Evolutionary conservation across 2,113 vertebrate genomes (phyloP), one percentile per base, ranked within the genome.

Genomic region (Ciconia boyciana): DNA sequence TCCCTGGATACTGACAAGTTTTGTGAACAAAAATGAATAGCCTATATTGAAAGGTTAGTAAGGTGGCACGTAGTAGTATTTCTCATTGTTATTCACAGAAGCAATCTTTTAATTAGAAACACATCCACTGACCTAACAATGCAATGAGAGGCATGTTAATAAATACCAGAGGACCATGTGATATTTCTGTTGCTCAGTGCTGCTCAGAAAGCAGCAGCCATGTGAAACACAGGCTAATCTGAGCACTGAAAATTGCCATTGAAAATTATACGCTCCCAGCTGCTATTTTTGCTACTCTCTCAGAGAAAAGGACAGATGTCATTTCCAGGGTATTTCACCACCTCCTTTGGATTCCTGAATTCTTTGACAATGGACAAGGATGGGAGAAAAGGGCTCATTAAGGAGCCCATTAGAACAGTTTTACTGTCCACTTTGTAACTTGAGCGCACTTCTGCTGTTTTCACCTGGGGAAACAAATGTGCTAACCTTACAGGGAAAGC

Each of bases 31-130:
- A 61, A 44, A 11, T 8, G 12, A 49, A 55, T 52, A 64, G 39
- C 7, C 16, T 28, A 32, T 79, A 31, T 58, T 72, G 26, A 84
- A 79, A 76, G 34, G 51, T 78, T 71, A 71, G 55, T 46, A 65
- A 89, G 44, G 36, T 78, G 61, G 58, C 14, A 48, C 55, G 54
- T 13, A 64, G 18, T 48, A 91, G 28, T 89, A 55, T 60, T 93
- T 91, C 75, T 91, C 13, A 68, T 77, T 94, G 58, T 77, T 80
- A 41, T 91, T 96, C 89, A 71, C 65, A 74, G 71, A 87, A 96
- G 54, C 51, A 90, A 82, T 97, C 55, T 87, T 95, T 90, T 89
- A 91, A 93, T 94, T 90, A 95, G 88, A 96, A 96, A 93, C 80
- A 93, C 83, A 96, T 76, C 49, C 87, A 62, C 52, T 32, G 54